phyloP scores from a whole-genome alignment of 92 coral and sea anemone genomes.

The Zoanthus solanderi region DNA sequence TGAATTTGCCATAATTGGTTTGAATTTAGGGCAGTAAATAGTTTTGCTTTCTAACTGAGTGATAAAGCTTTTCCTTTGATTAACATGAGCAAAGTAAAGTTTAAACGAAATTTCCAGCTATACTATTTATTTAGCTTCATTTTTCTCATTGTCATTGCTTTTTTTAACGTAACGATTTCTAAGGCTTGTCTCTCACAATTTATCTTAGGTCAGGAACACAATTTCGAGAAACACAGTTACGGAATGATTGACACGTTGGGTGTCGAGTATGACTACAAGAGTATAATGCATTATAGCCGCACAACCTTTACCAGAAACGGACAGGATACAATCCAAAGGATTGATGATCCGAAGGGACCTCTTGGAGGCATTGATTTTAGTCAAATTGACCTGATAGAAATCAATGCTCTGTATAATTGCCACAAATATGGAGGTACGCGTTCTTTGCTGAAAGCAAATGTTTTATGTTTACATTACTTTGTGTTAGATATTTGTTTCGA shows the following conservation, averaged over 20 bases:
- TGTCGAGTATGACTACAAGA: conserved; percentile 19
- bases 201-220: conserved; percentile 14
- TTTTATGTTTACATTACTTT: too few species aligned
- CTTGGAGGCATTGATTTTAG: conserved; percentile 50
- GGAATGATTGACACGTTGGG: conserved; percentile 2
- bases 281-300: conserved; percentile 32
- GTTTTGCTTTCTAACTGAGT: too few species aligned
- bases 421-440: conserved; percentile 23
- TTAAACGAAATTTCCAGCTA: too few species aligned
- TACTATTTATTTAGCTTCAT: too few species aligned
- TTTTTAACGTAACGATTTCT: too few species aligned
- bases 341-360: conserved; percentile 13
- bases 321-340: conserved; percentile 43
- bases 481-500: too few species aligned
- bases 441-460: too few species aligned
- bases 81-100: too few species aligned
- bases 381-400: conserved; percentile 23
- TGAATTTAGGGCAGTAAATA: too few species aligned
- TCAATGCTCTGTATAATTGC: conserved; percentile 30
- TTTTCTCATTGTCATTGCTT: too few species aligned
- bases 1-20: too few species aligned
- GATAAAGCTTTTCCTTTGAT: too few species aligned
- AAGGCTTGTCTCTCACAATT: background rate
- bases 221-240: background rate
- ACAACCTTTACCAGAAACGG: conserved; percentile 21